These are phyloP conservation scores for Toxotes jaculatrix DNA, from an alignment of 2,113 vertebrate genomes.

Conservation along the genomic window DNA sequence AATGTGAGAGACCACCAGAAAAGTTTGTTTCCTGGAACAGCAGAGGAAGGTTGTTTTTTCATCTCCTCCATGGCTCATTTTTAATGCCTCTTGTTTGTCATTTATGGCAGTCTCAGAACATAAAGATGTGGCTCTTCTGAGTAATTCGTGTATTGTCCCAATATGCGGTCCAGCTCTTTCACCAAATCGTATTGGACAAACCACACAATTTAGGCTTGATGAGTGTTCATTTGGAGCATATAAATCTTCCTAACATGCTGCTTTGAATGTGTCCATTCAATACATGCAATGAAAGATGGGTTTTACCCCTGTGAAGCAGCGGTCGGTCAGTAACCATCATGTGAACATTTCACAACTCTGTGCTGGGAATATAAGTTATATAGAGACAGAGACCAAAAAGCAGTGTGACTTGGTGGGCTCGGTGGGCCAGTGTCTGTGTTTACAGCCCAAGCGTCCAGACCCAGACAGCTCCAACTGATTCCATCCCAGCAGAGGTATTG, in stretches of 20 bases:
- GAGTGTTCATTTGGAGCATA: slow-evolving; percentile 66
- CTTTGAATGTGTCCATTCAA: slow-evolving; percentile 53
- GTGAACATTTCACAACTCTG: slow-evolving; percentile 57
- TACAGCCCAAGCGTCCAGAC: slow-evolving; percentile 53
- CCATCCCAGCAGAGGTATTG: slow-evolving; percentile 64
- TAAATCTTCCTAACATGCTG: slow-evolving; percentile 63
- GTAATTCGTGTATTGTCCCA: slow-evolving; percentile 55
- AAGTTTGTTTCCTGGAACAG: slow-evolving; percentile 66
- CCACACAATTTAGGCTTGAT: slow-evolving; percentile 65
- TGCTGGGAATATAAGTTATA: slow-evolving; percentile 17
- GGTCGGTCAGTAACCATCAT: slow-evolving; percentile 22
- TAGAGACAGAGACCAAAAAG: slow-evolving; percentile 16
- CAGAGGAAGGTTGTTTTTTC: slow-evolving; percentile 43
- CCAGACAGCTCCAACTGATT: slow-evolving; percentile 63
- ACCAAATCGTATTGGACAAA: slow-evolving; percentile 60
- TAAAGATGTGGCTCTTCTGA: slow-evolving; percentile 72
- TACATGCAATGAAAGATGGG: slow-evolving; percentile 28
- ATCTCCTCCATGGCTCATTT: slow-evolving; percentile 57
- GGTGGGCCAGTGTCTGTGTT: slow-evolving; percentile 65
- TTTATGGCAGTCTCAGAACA: slow-evolving; percentile 62
- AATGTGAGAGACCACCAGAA: slow-evolving; percentile 77
- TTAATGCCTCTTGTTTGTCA: slow-evolving; percentile 76
- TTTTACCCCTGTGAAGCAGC: slow-evolving; percentile 33
- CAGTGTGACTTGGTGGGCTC: neutral
- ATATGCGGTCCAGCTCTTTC: slow-evolving; percentile 62